These are phyloP conservation scores for Drosophila falleni DNA, from an alignment of 2,888 invertebrate species.

Conservation along the genomic window DNA sequence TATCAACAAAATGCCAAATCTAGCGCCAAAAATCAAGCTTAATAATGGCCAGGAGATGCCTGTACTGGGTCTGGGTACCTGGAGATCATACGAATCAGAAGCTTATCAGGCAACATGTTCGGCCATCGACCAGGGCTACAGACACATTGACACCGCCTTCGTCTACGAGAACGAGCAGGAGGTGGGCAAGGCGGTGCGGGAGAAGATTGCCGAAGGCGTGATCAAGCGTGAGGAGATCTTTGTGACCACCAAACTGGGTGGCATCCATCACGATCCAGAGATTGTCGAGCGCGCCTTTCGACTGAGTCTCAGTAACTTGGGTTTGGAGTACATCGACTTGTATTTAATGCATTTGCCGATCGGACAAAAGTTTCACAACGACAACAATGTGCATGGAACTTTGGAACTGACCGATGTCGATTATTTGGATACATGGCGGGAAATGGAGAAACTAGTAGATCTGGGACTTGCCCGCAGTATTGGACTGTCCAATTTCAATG, in stretches of 20 bases:
- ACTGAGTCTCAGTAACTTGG: slow-evolving; percentile 88
- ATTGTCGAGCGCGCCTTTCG: slow-evolving; percentile 89
- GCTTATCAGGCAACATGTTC: slow-evolving; percentile 83
- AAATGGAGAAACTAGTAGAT: slow-evolving; percentile 84
- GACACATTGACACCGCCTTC: slow-evolving; percentile 87
- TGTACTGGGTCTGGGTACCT: slow-evolving; percentile 90
- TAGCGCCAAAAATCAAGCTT: slow-evolving; percentile 87
- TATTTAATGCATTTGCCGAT: slow-evolving; percentile 94
- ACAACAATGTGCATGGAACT: slow-evolving; percentile 83
- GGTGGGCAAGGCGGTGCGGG: slow-evolving; percentile 85
- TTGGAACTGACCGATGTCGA: slow-evolving; percentile 80
- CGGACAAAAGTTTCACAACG: slow-evolving; percentile 87
- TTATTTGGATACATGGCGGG: slow-evolving; percentile 84
- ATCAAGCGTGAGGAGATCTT: slow-evolving; percentile 85
- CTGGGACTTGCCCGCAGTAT: slow-evolving; percentile 80
- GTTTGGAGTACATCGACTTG: slow-evolving; percentile 91
- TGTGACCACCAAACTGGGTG: slow-evolving; percentile 83
- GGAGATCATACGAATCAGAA: slow-evolving; percentile 82
- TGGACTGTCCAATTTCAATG: slow-evolving; percentile 84
- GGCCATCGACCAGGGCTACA: slow-evolving; percentile 86
- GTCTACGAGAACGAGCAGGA: slow-evolving; percentile 86
- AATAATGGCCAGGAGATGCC: slow-evolving; percentile 89
- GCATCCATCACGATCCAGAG: slow-evolving; percentile 88
- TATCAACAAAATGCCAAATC: slow-evolving; percentile 63
- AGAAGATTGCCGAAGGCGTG: slow-evolving; percentile 84